Percentiles rank a stretch among this genome's conserved stretches.
These are phyloP conservation scores for Sula dactylatra DNA, from an alignment of 2,113 vertebrate genomes.

Conservation along the genomic window DNA sequence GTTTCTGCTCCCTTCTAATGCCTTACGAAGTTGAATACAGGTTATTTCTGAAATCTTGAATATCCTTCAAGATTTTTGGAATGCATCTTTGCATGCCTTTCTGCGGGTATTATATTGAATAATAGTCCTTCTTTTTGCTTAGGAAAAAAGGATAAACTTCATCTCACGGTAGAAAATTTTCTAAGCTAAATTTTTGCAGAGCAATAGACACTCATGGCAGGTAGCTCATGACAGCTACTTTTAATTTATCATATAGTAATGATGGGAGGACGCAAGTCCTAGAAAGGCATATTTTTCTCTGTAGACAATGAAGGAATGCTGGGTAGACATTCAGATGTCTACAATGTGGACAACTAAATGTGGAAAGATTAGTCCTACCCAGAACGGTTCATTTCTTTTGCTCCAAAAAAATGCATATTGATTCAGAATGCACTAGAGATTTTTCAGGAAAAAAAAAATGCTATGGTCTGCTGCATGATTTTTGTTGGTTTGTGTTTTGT, in stretches of 20 bases:
- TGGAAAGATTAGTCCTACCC: neutral
- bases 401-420: neutral
- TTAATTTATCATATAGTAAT: neutral
- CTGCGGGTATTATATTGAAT: neutral
- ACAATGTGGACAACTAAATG: neutral
- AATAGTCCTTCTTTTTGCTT: neutral
- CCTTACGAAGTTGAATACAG: neutral
- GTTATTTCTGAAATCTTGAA: neutral
- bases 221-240: neutral
- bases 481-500: neutral
- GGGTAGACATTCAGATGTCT: neutral
- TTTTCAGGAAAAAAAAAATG: neutral
- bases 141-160: neutral
- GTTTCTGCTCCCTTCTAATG: neutral
- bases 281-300: neutral
- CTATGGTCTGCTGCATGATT: neutral
- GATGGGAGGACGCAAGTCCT: neutral
- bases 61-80: neutral
- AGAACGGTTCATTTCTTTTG: neutral
- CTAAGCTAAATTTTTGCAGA: neutral
- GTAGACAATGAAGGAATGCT: neutral
- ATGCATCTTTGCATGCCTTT: neutral
- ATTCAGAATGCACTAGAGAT: neutral
- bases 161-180: neutral
- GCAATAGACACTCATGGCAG: rapidly evolving